These are phyloP conservation scores for Xerus inauris DNA, from an alignment of 2,113 vertebrate species.

Conservation along the genomic window DNA sequence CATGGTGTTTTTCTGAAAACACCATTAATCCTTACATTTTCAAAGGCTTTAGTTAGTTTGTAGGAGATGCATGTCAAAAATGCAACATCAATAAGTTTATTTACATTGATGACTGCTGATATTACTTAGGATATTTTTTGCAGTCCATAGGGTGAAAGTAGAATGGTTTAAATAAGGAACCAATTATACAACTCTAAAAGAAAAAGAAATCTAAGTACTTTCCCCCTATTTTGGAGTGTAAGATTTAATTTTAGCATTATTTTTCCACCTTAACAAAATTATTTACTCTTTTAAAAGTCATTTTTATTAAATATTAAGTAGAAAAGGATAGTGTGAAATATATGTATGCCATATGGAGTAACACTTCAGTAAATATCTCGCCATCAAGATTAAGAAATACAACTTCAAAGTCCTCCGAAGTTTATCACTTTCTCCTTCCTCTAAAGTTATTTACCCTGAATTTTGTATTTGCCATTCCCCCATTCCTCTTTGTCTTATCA, in stretches of 20 bases:
- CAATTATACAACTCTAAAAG: not conserved
- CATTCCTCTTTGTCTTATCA: not conserved
- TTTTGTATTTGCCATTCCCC: not conserved
- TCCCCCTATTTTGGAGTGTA: not conserved
- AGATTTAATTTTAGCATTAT: not conserved
- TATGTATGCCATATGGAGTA: not conserved
- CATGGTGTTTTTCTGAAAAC: not conserved
- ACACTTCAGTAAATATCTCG: not conserved
- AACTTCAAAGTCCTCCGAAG: not conserved
- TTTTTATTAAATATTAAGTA: not conserved
- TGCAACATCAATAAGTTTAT: not conserved
- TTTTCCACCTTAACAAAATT: not conserved
- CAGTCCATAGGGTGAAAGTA: not conserved
- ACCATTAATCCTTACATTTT: not conserved
- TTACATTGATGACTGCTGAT: not conserved
- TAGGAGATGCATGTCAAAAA: not conserved
- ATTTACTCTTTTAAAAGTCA: not conserved
- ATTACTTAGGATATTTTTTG: not conserved
- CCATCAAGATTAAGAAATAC: not conserved
- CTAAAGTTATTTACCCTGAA: not conserved
- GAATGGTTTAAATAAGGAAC: not conserved
- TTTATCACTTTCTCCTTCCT: not conserved
- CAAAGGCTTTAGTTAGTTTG: not conserved
- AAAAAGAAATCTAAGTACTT: not conserved
- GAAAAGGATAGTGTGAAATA: not conserved